These are phyloP conservation scores for Nannospalax galili DNA, from an alignment of 2,113 vertebrate genomes.

Conservation along the genomic window DNA sequence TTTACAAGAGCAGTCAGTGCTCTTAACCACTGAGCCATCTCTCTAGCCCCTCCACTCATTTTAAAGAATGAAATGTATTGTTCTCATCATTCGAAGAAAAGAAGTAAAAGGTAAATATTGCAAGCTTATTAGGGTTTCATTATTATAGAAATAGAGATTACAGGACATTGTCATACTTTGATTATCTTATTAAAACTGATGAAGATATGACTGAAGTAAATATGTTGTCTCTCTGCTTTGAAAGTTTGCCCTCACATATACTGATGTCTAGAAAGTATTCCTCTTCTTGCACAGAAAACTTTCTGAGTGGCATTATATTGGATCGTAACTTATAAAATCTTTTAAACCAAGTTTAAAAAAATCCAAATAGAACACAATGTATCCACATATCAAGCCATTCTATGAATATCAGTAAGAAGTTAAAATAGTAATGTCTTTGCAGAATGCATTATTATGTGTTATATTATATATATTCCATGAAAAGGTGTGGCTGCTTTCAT, in stretches of 20 bases:
- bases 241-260: background rate
- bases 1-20: no score
- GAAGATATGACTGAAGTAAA: background rate
- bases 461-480: background rate
- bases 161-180: background rate
- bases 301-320: background rate
- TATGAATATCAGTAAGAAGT: background rate
- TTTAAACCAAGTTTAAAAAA: background rate
- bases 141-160: background rate
- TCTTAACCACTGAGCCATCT: no score
- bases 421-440: background rate
- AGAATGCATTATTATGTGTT: background rate
- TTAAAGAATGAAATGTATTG: background rate
- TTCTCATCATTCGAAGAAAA: constrained; percentile 13
- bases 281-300: background rate
- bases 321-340: background rate
- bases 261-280: background rate
- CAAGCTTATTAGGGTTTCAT: background rate
- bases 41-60: no score
- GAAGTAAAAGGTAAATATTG: background rate
- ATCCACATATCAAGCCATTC: background rate
- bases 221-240: background rate
- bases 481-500: background rate
- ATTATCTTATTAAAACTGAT: background rate
- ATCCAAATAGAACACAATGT: background rate